Evolutionary conservation across 2,888 invertebrate genomes (phyloP).

Genomic region (Tetrapedia diversipes): DNA sequence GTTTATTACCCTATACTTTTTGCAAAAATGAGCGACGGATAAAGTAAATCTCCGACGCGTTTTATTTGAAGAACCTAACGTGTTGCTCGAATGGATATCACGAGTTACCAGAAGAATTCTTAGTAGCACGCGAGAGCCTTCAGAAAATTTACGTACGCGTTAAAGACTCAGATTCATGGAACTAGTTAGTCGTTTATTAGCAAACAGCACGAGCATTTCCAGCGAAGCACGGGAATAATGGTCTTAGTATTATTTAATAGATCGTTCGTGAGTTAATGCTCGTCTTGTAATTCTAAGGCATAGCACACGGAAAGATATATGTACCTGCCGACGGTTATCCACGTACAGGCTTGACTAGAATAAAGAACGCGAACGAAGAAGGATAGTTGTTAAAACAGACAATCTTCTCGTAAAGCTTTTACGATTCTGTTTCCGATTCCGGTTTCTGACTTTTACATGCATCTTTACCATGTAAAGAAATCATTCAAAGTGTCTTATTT

Average conservation of each 20-base stretch:
- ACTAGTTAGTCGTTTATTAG: slow-evolving; percentile 31
- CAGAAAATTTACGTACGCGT: background rate
- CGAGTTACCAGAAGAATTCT: slow-evolving; percentile 1
- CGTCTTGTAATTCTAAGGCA: slow-evolving; percentile 42
- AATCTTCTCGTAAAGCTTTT: slow-evolving; percentile 50
- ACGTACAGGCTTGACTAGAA: slow-evolving; percentile 14
- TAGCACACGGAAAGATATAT: slow-evolving; percentile 10
- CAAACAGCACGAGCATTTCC: background rate
- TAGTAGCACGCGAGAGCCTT: background rate
- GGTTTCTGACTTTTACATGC: slow-evolving; percentile 1
- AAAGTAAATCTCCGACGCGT: background rate
- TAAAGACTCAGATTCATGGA: slow-evolving; percentile 13
- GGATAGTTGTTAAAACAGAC: slow-evolving; percentile 22
- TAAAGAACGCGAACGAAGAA: slow-evolving; percentile 29
- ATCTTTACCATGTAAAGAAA: too few species aligned
- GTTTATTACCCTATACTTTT: too few species aligned
- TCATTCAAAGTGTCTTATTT: too few species aligned
- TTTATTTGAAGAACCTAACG: background rate
- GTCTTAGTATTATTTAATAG: background rate
- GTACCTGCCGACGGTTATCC: slow-evolving; percentile 12
- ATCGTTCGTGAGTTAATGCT: slow-evolving; percentile 19
- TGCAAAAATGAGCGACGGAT: too few species aligned
- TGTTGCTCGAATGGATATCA: background rate
- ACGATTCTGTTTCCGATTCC: slow-evolving; percentile 13
- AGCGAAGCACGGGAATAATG: background rate